These are phyloP conservation scores for Brachyptera risi DNA, from an alignment of 2,888 invertebrate genomes.

Conservation along the genomic window DNA sequence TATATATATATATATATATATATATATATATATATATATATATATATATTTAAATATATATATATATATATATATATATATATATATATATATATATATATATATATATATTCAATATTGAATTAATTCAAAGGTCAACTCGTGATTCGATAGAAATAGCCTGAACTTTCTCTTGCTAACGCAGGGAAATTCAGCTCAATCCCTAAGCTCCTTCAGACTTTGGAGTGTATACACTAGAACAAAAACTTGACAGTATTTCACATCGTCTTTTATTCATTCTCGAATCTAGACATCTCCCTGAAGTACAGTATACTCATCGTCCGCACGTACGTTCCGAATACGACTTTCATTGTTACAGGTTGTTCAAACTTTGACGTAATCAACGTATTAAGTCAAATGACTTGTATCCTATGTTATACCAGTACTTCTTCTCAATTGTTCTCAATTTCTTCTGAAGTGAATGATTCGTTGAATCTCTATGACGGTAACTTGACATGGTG, in stretches of 20 bases:
- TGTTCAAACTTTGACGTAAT: too few relatives aligned
- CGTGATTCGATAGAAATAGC: background rate
- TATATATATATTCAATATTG: conserved; percentile 7
- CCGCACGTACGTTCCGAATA: conserved; percentile 1
- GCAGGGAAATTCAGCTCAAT: conserved; percentile 12
- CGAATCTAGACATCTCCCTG: background rate
- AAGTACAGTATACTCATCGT: background rate
- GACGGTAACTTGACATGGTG: too few relatives aligned
- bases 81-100: conserved; percentile 28
- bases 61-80: conserved; percentile 30
- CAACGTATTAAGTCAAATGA: too few relatives aligned
- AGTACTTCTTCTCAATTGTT: too few relatives aligned
- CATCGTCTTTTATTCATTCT: conserved; percentile 5
- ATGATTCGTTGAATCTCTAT: too few relatives aligned
- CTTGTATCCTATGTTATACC: too few relatives aligned
- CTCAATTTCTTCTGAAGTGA: too few relatives aligned
- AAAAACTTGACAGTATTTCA: conserved; percentile 1
- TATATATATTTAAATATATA: too few relatives aligned
- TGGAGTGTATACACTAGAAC: background rate
- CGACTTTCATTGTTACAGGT: too few relatives aligned
- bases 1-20: conserved; percentile 27
- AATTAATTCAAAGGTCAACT: too few relatives aligned
- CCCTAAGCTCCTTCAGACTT: conserved; percentile 7
- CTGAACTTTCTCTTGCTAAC: conserved; percentile 1
- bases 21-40: conserved; percentile 29